phyloP scores from a whole-genome alignment of 2,113 vertebrate genomes.

The Aphyosemion australe region DNA sequence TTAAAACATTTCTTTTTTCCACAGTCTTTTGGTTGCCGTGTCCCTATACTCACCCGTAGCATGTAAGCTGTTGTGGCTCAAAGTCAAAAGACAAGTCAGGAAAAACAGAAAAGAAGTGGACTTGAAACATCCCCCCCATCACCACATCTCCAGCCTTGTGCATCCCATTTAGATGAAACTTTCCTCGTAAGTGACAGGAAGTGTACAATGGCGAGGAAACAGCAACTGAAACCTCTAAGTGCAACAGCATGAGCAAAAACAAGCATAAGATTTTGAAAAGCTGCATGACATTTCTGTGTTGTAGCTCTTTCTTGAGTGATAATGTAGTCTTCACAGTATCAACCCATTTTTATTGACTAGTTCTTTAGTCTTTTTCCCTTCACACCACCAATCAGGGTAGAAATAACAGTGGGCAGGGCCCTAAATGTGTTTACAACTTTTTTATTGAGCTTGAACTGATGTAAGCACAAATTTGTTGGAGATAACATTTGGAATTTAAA shows the following conservation, averaged over 20 bases:
- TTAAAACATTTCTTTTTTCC: neutral
- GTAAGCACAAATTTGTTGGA: too few species aligned
- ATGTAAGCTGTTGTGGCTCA: constrained; percentile 31
- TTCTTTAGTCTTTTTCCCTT: too few species aligned
- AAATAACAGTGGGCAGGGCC: neutral
- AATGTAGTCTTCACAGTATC: too few species aligned
- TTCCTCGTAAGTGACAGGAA: constrained; percentile 29
- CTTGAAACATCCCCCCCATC: constrained; percentile 51
- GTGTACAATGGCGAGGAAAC: constrained; percentile 3
- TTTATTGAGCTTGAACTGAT: too few species aligned
- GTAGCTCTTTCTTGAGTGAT: too few species aligned
- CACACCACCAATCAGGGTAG: neutral
- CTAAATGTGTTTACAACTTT: too few species aligned
- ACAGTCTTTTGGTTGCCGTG: neutral
- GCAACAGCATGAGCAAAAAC: neutral
- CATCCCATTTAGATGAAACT: constrained; percentile 52
- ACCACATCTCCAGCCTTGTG: constrained; percentile 52
- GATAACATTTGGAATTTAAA: too few species aligned
- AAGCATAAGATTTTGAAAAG: neutral
- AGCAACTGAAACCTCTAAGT: neutral
- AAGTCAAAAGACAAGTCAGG: constrained; percentile 47
- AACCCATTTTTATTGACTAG: too few species aligned
- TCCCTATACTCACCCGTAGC: constrained; percentile 43
- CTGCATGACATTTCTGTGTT: too few species aligned
- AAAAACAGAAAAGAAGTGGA: constrained; percentile 35